A percentile compares a stretch with the other conserved stretches of the same genome.
These are phyloP conservation scores for Hyperoplus lanceolatus DNA, from an alignment of 2,797 vertebrate species.

Conservation along the genomic window DNA sequence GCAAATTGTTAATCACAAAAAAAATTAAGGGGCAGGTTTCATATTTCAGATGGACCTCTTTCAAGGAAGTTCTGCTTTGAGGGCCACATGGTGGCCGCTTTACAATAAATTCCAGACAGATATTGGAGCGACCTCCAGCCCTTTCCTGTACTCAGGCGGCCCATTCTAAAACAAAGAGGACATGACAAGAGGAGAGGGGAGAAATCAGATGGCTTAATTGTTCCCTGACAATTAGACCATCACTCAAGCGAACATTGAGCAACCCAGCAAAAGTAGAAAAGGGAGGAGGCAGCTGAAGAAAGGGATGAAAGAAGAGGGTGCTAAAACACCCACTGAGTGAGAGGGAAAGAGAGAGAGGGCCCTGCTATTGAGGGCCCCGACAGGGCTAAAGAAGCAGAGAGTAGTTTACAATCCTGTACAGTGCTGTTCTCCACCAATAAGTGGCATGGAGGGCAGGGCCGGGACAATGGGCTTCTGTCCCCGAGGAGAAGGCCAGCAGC, in stretches of 20 bases:
- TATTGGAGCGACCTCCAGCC: slow-evolving; percentile 77
- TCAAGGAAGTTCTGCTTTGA: slow-evolving; percentile 34
- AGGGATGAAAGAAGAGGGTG: slow-evolving; percentile 85
- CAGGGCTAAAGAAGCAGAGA: slow-evolving; percentile 81
- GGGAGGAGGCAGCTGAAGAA: slow-evolving; percentile 79
- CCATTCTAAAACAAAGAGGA: slow-evolving; percentile 79
- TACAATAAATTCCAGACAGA: slow-evolving; percentile 73
- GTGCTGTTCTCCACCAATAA: slow-evolving; percentile 88
- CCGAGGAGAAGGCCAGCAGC: slow-evolving; percentile 75
- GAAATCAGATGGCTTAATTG: slow-evolving; percentile 89
- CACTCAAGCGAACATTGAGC: slow-evolving; percentile 85
- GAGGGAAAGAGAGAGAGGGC: slow-evolving; percentile 78
- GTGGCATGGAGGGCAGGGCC: slow-evolving; percentile 79
- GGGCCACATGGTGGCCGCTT: slow-evolving; percentile 39
- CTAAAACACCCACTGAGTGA: slow-evolving; percentile 88
- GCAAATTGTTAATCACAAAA: not conserved
- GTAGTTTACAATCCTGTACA: slow-evolving; percentile 90
- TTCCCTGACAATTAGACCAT: slow-evolving; percentile 86
- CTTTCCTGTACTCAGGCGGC: slow-evolving; percentile 70
- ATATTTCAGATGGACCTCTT: slow-evolving; percentile 12
- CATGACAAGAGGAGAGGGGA: slow-evolving; percentile 75
- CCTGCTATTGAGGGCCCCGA: slow-evolving; percentile 78
- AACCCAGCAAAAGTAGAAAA: slow-evolving; percentile 81
- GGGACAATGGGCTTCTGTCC: slow-evolving; percentile 83
- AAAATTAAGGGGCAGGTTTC: slow-evolving; percentile 13